Evolutionary conservation across 2,888 invertebrate species (phyloP), one percentile per base, ranked within the genome.

Genomic region (Melipona bicolor): DNA sequence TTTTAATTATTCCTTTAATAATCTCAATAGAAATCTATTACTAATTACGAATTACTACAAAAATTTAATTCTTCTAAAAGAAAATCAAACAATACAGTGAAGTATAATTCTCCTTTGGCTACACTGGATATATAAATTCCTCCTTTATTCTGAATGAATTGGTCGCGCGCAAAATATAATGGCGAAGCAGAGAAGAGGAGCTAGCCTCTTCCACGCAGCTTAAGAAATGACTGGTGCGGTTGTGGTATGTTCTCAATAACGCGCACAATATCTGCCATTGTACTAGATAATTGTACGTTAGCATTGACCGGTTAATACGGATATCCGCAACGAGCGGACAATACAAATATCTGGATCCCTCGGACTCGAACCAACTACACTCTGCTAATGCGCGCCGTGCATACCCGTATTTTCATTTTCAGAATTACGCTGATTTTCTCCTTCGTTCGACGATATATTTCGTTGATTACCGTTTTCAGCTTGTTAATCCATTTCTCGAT

Each of bases 301-400:
- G 80, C 79, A 85, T 80, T 74, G 84, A 80, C 84, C 80, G 73
- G 80, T 71, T 85, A 85, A 85, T 83, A 83, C 84, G 85, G 85
- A 85, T 79, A 77, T 83, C 84, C 84, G 80, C 70, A 61, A n/a
- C 59, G 72, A 83, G 50, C 73, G 67, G 80, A 83, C 84, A 83
- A 73, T 70, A 79, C 70, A 76, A 83, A 72, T 84, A 79, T 70
- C 70, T 77, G 73, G 67, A 79, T 79, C 72, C 56, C 73, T 59
- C 43, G 67, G 24, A 61, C 73, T 54, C 43, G 62, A 43, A 61
- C 1, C 32, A 54, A 4, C 56, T n/a, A 59, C 9, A 65, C 78
- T 59, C 71, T 50, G 50, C 65, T 15, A 65, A 52, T 36, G 19
- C 64, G 54, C 50, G 15, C n/a, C n/a, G n/a, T n/a, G n/a, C 27